These are phyloP conservation scores for Cyphomyrus discorhynchus DNA, from an alignment of 2,113 vertebrate species.

Conservation along the genomic window DNA sequence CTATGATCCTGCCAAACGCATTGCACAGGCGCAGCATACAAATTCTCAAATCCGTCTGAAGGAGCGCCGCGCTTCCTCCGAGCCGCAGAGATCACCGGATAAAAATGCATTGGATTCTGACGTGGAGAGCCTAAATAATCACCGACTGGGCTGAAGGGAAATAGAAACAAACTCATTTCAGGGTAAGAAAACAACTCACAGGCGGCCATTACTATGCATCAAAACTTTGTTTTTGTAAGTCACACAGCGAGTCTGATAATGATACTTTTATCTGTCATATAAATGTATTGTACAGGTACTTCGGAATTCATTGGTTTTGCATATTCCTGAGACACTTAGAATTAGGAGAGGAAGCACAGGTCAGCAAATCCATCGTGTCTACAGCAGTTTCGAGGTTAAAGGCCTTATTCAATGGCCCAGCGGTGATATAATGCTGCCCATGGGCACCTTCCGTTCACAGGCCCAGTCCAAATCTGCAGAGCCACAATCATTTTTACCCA, in stretches of 20 bases:
- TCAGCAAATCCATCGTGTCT: background rate
- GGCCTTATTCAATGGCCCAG: background rate
- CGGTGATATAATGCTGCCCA: background rate
- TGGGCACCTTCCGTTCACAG: background rate
- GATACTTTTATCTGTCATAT: background rate
- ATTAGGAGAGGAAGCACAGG: background rate
- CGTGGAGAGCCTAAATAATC: background rate
- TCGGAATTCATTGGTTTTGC: background rate
- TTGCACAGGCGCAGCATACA: background rate
- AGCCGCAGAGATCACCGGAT: background rate
- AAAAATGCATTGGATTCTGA: background rate
- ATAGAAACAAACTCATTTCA: conserved; percentile 1
- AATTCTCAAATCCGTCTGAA: background rate
- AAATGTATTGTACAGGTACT: background rate
- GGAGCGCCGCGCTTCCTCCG: background rate
- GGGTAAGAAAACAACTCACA: background rate
- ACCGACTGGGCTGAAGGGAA: background rate
- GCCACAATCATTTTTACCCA: background rate
- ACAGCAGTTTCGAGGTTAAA: background rate
- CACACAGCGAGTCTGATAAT: background rate
- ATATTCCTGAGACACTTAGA: background rate
- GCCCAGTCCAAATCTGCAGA: background rate
- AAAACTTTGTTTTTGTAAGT: background rate
- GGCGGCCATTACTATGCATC: background rate
- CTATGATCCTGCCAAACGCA: background rate